phyloP scores from a whole-genome alignment of 2,113 vertebrate species.

The Gallinago media region DNA sequence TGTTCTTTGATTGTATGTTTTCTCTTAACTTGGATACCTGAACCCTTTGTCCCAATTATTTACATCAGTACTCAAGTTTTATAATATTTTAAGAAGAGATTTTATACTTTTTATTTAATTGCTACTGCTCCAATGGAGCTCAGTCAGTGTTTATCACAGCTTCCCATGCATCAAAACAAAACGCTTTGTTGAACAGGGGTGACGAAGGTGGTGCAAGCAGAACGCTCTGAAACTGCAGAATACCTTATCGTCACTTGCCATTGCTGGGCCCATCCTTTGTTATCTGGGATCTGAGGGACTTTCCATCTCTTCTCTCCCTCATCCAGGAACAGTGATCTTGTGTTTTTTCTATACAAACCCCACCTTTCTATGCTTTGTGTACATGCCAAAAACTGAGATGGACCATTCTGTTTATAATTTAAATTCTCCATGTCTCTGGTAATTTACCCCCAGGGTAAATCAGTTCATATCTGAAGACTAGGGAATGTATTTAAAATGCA shows the following conservation, averaged over 20 bases:
- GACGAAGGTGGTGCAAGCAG: background rate
- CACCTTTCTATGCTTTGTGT: background rate
- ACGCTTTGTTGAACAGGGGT: background rate
- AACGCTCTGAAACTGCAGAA: background rate
- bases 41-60: background rate
- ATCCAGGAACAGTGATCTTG: background rate
- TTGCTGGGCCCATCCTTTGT: background rate
- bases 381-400: background rate
- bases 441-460: background rate
- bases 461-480: background rate
- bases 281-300: background rate
- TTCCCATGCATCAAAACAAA: background rate
- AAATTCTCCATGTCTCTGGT: background rate
- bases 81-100: background rate
- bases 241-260: background rate
- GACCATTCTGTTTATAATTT: background rate
- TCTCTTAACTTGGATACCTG: background rate
- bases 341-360: background rate
- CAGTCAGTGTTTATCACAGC: background rate
- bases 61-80: background rate
- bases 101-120: background rate
- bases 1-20: background rate
- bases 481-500: background rate
- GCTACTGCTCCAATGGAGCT: background rate
- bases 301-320: background rate